Percentiles rank a stretch among this genome's conserved stretches.
Conservation (phyloP, 2,113 vertebrate species). For the Eupsittula cactorum region DNA sequence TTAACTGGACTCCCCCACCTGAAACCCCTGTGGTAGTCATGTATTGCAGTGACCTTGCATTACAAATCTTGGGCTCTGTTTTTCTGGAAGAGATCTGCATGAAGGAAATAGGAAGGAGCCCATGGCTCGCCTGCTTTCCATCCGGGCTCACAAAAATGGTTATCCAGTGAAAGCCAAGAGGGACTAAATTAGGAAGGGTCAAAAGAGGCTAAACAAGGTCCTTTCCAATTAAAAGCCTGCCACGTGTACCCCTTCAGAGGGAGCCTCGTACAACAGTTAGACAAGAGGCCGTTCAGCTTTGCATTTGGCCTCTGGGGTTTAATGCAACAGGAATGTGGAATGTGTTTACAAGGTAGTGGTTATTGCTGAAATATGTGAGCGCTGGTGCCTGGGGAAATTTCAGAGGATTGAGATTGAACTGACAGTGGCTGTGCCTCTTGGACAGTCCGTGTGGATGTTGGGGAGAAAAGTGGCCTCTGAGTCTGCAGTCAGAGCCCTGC, state of each 20-base stretch:
- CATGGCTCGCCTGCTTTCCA: not conserved
- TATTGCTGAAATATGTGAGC: conserved; percentile 52
- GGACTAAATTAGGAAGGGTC: not conserved
- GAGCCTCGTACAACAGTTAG: not conserved
- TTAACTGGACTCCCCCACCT: not conserved
- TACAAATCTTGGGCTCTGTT: not conserved
- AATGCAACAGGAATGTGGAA: conserved; percentile 55
- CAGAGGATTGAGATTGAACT: not conserved
- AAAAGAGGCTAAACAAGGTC: not conserved
- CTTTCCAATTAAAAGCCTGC: not conserved
- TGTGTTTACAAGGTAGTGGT: conserved; percentile 51
- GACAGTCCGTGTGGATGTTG: not conserved
- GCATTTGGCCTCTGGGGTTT: conserved; percentile 37
- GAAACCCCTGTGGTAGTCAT: not conserved
- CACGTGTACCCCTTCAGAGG: not conserved
- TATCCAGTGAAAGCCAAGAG: not conserved
- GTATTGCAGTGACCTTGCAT: not conserved
- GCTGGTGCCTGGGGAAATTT: conserved; percentile 41
- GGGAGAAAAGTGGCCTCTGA: not conserved
- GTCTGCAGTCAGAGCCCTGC: not conserved
- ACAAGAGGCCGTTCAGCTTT: conserved; percentile 28
- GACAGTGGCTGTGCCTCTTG: not conserved
- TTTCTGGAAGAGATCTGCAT: not conserved
- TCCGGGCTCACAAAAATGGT: not conserved
- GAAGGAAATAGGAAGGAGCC: not conserved